Conservation (phyloP, 2,888 invertebrate genomes). For the Campoplex nolae region DNA sequence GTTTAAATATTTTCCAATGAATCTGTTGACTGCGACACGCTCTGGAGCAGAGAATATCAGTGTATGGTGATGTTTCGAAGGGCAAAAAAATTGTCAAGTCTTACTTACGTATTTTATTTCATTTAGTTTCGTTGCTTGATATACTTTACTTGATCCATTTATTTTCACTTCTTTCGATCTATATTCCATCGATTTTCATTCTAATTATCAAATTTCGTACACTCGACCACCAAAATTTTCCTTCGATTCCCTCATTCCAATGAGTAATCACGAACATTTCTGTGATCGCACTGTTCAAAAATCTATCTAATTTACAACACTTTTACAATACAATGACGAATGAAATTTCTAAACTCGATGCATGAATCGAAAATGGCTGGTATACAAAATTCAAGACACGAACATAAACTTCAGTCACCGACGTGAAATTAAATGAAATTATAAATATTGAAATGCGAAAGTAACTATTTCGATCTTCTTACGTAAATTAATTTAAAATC, state of each 20-base stretch:
- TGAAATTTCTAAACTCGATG: too few relatives aligned
- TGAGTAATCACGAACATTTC: neutral
- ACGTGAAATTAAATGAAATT: too few relatives aligned
- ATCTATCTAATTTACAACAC: too few relatives aligned
- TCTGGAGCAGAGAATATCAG: neutral
- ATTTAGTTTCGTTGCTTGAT: neutral
- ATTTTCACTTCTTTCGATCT: neutral
- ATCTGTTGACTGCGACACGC: conserved; percentile 2
- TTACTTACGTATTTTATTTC: neutral
- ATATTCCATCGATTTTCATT: neutral
- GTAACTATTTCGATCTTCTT: too few relatives aligned
- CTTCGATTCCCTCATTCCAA: neutral
- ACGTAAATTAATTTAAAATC: too few relatives aligned
- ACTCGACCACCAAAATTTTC: neutral
- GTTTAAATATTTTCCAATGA: conserved; percentile 30
- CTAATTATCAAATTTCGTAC: neutral
- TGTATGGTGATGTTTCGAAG: neutral
- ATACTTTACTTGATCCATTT: neutral
- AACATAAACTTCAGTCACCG: too few relatives aligned
- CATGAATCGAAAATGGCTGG: too few relatives aligned
- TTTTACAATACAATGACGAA: too few relatives aligned
- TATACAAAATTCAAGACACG: too few relatives aligned
- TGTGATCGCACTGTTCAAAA: neutral
- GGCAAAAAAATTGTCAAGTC: neutral
- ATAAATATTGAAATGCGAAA: too few relatives aligned